A percentile compares a stretch with the other conserved stretches of the same genome.
Conservation (phyloP, 2,113 vertebrate genomes). For the Aspiorhynchus laticeps region DNA sequence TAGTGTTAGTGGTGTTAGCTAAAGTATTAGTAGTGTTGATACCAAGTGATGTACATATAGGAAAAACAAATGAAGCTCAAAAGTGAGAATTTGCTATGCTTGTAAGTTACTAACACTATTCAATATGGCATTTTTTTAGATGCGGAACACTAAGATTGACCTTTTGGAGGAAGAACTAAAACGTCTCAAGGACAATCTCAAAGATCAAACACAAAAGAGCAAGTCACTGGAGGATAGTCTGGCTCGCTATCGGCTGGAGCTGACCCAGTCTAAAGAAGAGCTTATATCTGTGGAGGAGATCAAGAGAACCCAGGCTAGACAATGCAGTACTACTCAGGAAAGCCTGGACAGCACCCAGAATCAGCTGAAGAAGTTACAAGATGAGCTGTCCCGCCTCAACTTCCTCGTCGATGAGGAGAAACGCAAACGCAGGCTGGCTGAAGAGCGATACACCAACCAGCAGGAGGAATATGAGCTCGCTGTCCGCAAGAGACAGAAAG, state of each 20-base stretch:
- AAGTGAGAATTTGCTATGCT: background rate
- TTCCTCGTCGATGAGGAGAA: slow-evolving; percentile 92
- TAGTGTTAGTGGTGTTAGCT: too few species aligned
- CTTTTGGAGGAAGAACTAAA: slow-evolving; percentile 90
- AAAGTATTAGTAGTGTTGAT: background rate
- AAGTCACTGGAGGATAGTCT: slow-evolving; percentile 87
- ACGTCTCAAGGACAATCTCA: slow-evolving; percentile 84
- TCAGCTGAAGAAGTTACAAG: slow-evolving; percentile 88
- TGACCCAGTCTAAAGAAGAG: slow-evolving; percentile 83
- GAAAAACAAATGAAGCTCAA: background rate
- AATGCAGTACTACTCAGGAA: slow-evolving; percentile 80
- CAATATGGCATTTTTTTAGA: slow-evolving; percentile 70
- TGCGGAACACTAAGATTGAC: slow-evolving; percentile 93
- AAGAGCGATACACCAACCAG: slow-evolving; percentile 90
- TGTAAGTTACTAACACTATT: background rate
- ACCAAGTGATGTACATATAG: background rate
- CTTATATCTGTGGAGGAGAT: slow-evolving; percentile 84
- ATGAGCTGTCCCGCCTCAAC: slow-evolving; percentile 85
- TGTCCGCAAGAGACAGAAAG: slow-evolving; percentile 88
- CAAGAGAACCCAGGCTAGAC: slow-evolving; percentile 82
- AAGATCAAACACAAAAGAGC: slow-evolving; percentile 84
- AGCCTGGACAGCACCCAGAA: slow-evolving; percentile 84
- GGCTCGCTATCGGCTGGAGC: slow-evolving; percentile 82
- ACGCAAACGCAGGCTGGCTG: slow-evolving; percentile 87
- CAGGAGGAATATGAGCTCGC: slow-evolving; percentile 88